A percentile compares a stretch with the other conserved stretches of the same genome.
Evolutionary conservation across 2,113 vertebrate species (phyloP).

Genomic region (Calidris pygmaea): DNA sequence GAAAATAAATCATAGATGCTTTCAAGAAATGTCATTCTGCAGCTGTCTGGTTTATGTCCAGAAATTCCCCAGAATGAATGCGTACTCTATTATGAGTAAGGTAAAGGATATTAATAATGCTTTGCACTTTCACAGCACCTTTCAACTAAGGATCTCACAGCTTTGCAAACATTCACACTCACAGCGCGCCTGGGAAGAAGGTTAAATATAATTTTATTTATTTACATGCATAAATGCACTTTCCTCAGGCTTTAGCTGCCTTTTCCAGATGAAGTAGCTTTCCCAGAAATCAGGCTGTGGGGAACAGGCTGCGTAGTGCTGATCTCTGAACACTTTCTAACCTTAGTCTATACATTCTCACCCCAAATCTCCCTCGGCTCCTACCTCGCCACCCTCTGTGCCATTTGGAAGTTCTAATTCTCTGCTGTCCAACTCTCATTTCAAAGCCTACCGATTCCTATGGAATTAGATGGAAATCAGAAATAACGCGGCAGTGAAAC

Average conservation of each 20-base stretch:
- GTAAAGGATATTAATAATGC: slow-evolving; percentile 64
- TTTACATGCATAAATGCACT: not conserved
- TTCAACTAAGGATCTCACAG: slow-evolving; percentile 65
- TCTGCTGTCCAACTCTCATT: not conserved
- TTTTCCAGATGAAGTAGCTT: not conserved
- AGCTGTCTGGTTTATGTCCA: slow-evolving; percentile 70
- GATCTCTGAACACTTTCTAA: not conserved
- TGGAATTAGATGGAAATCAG: not conserved
- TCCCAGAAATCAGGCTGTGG: not conserved
- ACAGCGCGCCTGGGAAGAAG: not conserved
- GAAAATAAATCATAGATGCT: slow-evolving; percentile 68
- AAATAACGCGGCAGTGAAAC: not conserved
- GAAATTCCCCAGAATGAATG: slow-evolving; percentile 50
- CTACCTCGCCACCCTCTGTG: not conserved
- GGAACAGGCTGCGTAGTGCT: not conserved
- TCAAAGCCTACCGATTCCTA: not conserved
- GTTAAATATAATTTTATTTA: slow-evolving; percentile 30
- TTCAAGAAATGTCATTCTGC: slow-evolving; percentile 66
- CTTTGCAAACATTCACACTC: slow-evolving; percentile 55
- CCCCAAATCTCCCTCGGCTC: not conserved
- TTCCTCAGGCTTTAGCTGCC: not conserved
- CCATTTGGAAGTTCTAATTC: not conserved
- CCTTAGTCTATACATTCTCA: not conserved
- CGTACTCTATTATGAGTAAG: slow-evolving; percentile 27
- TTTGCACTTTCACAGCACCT: slow-evolving; percentile 62